These are phyloP conservation scores for Oncorhynchus gorbuscha DNA, from an alignment of 2,113 vertebrate genomes.

Conservation along the genomic window DNA sequence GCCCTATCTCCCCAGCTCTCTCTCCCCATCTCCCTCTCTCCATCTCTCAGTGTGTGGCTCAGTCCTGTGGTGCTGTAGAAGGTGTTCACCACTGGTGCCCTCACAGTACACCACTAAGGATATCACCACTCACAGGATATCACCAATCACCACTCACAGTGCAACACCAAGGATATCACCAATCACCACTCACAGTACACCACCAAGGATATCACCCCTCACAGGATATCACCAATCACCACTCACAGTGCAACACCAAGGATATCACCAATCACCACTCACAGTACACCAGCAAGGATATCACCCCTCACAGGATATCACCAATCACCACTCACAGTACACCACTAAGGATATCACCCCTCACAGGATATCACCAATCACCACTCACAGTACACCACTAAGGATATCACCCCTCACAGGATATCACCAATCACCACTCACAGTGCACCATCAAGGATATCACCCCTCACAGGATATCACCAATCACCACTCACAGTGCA, in stretches of 20 bases:
- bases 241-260: background rate
- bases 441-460: background rate
- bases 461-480: too few species aligned
- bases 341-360: background rate
- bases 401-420: too few species aligned
- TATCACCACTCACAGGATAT: too few species aligned
- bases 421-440: too few species aligned
- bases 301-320: background rate
- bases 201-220: background rate
- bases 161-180: background rate
- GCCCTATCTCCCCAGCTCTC: background rate
- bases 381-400: conserved; percentile 5
- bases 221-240: background rate
- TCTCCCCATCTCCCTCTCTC: background rate
- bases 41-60: background rate
- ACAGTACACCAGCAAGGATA: background rate
- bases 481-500: conserved; percentile 11
- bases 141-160: background rate
- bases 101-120: background rate
- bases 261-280: background rate
- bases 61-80: conserved; percentile 11
- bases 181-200: background rate
- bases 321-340: background rate
- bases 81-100: conserved; percentile 23
- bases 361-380: background rate